Evolutionary conservation across 1,140 invertebrate species (phyloP).

Genomic region (Thaumetopoea pityocampa): DNA sequence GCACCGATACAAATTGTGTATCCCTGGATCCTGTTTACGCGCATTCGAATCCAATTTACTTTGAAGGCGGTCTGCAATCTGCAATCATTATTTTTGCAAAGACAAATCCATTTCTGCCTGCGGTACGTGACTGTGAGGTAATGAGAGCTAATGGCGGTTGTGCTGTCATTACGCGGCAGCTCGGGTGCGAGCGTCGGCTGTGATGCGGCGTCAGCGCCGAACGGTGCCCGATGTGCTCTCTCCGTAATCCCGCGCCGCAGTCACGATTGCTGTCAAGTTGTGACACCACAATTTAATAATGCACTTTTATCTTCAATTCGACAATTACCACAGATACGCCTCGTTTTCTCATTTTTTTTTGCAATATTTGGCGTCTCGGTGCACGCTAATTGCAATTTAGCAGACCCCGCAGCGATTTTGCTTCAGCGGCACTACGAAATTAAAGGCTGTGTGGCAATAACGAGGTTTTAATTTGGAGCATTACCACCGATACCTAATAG

Average conservation of each 20-base stretch:
- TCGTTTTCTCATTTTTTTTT: constrained; percentile 9
- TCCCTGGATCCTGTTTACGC: constrained; percentile 54
- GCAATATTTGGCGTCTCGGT: constrained; percentile 8
- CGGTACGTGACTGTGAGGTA: constrained; percentile 64
- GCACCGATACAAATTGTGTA: constrained; percentile 21
- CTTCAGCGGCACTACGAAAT: too few relatives aligned
- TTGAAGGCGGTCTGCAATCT: constrained; percentile 66
- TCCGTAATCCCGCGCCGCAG: constrained; percentile 12
- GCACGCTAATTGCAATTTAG: constrained; percentile 1
- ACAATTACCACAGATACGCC: constrained; percentile 8
- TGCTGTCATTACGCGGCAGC: constrained; percentile 48
- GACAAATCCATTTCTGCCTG: constrained; percentile 69
- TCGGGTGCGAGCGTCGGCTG: constrained; percentile 24
- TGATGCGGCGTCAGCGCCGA: constrained; percentile 26
- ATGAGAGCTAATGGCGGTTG: constrained; percentile 62
- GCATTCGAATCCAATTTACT: constrained; percentile 65
- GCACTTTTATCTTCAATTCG: constrained; percentile 21
- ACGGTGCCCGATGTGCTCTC: constrained; percentile 12
- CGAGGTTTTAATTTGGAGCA: too few relatives aligned
- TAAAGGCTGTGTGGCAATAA: too few relatives aligned
- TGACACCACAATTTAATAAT: constrained; percentile 26
- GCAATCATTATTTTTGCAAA: constrained; percentile 71
- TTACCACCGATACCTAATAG: too few relatives aligned
- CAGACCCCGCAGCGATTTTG: neutral
- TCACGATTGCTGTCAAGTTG: constrained; percentile 28